Base-by-base conservation (phyloP, 1,140 invertebrate species). In the Coelopa frigida region DNA sequence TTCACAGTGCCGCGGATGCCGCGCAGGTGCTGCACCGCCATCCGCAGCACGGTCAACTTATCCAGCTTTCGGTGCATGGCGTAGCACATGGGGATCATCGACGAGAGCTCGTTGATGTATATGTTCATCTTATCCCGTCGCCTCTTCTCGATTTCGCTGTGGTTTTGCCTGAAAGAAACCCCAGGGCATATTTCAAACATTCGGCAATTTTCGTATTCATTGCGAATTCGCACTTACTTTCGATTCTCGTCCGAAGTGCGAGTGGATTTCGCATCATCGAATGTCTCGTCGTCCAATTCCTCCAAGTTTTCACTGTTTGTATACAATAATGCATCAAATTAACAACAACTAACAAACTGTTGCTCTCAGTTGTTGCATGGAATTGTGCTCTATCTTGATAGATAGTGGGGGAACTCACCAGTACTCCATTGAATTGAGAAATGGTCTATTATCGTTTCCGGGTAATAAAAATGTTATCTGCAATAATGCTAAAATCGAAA, bases 71-170 rank as follows among this genome's bases (percentile, higher is more conserved):
- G 73, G 7, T 88, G 85, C 86, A 93, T 91, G 1, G 88, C 87
- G 57, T 86, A 84, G 61, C 92, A 95, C 87, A 94, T 92, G 1
- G 92, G 93, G 7, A 97, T 81, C 79, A 96, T 87, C 2, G 82
- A 77, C 22, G 89, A 89, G 23, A 97, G 66, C 69, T 96, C 91
- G 1, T 84, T 85, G 48, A 97, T 94, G 68, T 94, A 95, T 0
- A 84, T 91, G 72, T 95, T 95, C 92, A 96, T 96, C 72, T 96
- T 96, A 66, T 97, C 92, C 14, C 93, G 76, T 3, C 93, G 75
- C 1, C 92, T 74, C 65, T 95, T 95, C 69, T 97, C 93, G 48
- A 97, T 95, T 72, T 95, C 91, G 68, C 91, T 94, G 72, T 97
- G 92, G 72, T 94, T 95, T 70, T 93, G 87, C 54, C 85, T 87